These are phyloP conservation scores for Melanocharis versteri DNA, from an alignment of 2,113 vertebrate genomes.

Conservation along the genomic window DNA sequence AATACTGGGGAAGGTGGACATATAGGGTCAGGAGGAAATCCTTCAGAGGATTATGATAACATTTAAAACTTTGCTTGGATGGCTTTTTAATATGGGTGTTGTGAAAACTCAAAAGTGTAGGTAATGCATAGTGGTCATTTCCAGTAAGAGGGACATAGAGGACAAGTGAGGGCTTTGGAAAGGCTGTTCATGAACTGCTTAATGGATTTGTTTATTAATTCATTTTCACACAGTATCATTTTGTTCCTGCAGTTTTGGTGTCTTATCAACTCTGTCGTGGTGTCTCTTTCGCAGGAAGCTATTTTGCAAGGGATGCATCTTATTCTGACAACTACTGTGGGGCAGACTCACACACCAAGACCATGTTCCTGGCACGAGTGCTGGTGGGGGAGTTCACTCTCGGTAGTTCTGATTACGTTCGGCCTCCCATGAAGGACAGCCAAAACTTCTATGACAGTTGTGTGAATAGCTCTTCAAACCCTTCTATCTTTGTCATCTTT, in stretches of 20 bases:
- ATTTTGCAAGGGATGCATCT: constrained; percentile 87
- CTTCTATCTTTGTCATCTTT: constrained; percentile 90
- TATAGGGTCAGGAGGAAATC: not conserved
- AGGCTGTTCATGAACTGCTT: not conserved
- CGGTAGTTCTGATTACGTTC: constrained; percentile 71
- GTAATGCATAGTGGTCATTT: not conserved
- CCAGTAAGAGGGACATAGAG: not conserved
- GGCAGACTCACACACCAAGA: not conserved
- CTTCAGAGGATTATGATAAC: not conserved
- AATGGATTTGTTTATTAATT: not conserved
- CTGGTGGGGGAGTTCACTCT: constrained; percentile 82
- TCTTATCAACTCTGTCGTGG: not conserved
- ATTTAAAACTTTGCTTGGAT: not conserved
- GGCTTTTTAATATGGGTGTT: not conserved
- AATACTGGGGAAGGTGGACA: not conserved
- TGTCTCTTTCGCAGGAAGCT: constrained; percentile 81
- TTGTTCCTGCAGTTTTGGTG: not conserved
- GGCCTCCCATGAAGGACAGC: constrained; percentile 78
- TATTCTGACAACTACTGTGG: constrained; percentile 80
- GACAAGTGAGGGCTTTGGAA: not conserved
- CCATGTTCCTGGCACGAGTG: constrained; percentile 87
- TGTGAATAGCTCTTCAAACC: constrained; percentile 76
- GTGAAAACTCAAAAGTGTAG: not conserved
- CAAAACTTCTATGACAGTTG: constrained; percentile 86
- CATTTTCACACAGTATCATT: not conserved